Conservation (phyloP, 2,797 vertebrate genomes). For the Leontopithecus rosalia region DNA sequence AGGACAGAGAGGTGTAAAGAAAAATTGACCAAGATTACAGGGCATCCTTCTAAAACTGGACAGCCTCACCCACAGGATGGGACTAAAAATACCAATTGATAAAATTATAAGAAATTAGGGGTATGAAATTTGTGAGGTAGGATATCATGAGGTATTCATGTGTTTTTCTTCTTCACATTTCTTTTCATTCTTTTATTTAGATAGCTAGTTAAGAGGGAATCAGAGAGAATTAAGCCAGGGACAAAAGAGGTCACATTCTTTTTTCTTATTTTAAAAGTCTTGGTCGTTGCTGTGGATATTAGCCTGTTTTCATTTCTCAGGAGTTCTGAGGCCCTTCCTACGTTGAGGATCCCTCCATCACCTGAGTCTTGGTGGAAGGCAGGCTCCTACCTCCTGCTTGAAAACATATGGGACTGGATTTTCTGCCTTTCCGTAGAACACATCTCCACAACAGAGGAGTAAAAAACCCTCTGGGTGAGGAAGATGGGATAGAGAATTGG, state of each 20-base stretch:
- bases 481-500: neutral
- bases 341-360: neutral
- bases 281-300: neutral
- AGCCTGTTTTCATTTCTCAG: neutral
- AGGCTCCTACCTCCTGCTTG: neutral
- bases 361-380: neutral
- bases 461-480: neutral
- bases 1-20: neutral
- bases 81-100: neutral
- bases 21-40: neutral
- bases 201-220: constrained; percentile 13
- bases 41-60: neutral
- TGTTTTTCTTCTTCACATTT: neutral
- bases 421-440: neutral
- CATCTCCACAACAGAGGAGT: neutral
- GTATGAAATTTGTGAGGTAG: neutral
- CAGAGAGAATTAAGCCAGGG: neutral
- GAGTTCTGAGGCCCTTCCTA: neutral
- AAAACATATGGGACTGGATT: neutral
- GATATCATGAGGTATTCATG: neutral
- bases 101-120: neutral
- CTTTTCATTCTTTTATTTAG: constrained; percentile 4
- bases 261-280: neutral
- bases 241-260: neutral
- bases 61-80: neutral